Evolutionary conservation across 1,140 invertebrate species (phyloP).

Genomic region (Cylas formicarius): DNA sequence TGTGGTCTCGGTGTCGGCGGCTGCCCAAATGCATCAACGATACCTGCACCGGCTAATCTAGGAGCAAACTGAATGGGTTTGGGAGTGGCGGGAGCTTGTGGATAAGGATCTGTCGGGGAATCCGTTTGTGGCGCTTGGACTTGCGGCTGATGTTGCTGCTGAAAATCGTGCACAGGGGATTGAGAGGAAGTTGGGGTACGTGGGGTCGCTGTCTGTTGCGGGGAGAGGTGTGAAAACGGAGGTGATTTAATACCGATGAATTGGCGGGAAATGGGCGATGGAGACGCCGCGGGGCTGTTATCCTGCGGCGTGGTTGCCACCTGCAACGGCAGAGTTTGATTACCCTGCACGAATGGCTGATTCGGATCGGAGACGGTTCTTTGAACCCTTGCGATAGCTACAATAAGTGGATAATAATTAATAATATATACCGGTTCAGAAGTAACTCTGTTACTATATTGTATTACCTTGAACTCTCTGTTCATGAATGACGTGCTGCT

Average conservation of each 20-base stretch:
- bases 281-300: slow-evolving; percentile 40
- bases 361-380: slow-evolving; percentile 46
- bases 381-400: slow-evolving; percentile 51
- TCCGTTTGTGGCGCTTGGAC: neutral
- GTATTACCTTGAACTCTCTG: slow-evolving; percentile 62
- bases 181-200: slow-evolving; percentile 34
- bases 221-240: slow-evolving; percentile 33
- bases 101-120: slow-evolving; percentile 18
- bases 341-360: slow-evolving; percentile 45
- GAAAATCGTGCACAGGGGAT: slow-evolving; percentile 27
- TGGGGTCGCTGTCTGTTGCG: slow-evolving; percentile 21
- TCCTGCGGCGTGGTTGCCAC: slow-evolving; percentile 24
- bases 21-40: slow-evolving; percentile 42
- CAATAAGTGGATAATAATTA: slow-evolving; percentile 1
- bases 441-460: too few relatives aligned
- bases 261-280: slow-evolving; percentile 43
- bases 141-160: slow-evolving; percentile 2
- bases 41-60: slow-evolving; percentile 9
- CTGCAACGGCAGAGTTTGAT: slow-evolving; percentile 32
- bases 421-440: too few relatives aligned
- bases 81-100: slow-evolving; percentile 22
- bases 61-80: slow-evolving; percentile 18
- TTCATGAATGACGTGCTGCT: slow-evolving; percentile 71
- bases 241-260: slow-evolving; percentile 45
- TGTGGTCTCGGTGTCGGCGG: slow-evolving; percentile 49